Percentiles rank a stretch among this genome's conserved stretches.
phyloP scores from a whole-genome alignment of 2,113 vertebrate genomes.

The Andinoacara biseriatus region DNA sequence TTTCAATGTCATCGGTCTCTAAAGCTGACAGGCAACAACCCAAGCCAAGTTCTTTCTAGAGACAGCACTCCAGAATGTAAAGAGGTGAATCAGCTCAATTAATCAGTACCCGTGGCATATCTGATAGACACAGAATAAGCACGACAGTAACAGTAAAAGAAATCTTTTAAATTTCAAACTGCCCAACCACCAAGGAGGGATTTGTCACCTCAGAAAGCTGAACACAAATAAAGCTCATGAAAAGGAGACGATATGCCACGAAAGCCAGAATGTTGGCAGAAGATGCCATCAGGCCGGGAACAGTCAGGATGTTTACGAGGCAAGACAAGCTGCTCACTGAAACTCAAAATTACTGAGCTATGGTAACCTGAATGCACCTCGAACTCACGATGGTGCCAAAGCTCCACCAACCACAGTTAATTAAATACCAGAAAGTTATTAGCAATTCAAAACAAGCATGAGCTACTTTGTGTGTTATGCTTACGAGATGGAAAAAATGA shows the following conservation, averaged over 20 bases:
- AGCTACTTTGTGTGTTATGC: neutral
- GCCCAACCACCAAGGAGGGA: neutral
- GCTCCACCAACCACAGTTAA: neutral
- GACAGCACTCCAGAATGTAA: neutral
- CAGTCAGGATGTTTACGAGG: neutral
- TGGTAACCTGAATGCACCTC: neutral
- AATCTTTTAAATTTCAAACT: neutral
- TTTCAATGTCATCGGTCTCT: neutral
- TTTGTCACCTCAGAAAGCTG: neutral
- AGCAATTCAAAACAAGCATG: neutral
- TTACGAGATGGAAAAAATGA: neutral
- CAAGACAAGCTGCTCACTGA: slow-evolving; percentile 13
- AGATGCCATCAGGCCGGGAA: neutral
- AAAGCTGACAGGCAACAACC: neutral
- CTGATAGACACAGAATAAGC: neutral
- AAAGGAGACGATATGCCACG: slow-evolving; percentile 19
- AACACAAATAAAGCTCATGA: slow-evolving; percentile 26
- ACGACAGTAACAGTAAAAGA: neutral
- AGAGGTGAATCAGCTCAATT: neutral
- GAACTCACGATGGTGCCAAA: neutral
- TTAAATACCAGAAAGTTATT: neutral
- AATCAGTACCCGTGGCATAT: neutral
- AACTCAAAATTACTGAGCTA: neutral
- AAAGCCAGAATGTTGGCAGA: slow-evolving; percentile 11
- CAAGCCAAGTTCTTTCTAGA: neutral